Evolutionary conservation across 2,797 vertebrate species (phyloP), one percentile per base, ranked within the genome.

Genomic region (Clarias pachynema): DNA sequence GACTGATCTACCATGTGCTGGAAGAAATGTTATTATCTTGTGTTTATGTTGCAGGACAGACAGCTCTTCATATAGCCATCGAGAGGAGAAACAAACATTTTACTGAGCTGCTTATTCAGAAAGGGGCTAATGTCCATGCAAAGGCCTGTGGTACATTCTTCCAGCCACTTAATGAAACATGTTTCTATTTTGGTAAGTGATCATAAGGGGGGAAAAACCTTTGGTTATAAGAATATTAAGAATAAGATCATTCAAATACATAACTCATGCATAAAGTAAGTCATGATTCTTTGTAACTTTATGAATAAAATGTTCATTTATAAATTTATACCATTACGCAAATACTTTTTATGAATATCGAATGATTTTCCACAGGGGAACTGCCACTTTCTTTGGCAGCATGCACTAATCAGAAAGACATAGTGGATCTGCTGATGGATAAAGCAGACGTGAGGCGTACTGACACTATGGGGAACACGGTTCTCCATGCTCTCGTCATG

Each of bases 121-220:
- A 97, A 0, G 96, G 96, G 83, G 97, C 98, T 7, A 90, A 98
- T 0, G 96, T 99, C 86, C 96, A 99, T 34, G 95, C 96, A 57
- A 97, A 91, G 77, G 98, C 98, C 90, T 96, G 94, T 3, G 98
- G 98, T 20, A 96, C 93, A 77, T 99, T 99, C 95, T 99, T 99
- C 92, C 96, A 96, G 91, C 96, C 94, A 84, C 95, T 95, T n/a
- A 92, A 96, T 72, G 96, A 94, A 49, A 94, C 96, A 37, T 96
- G 94, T 89, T 99, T 99, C 92, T 99, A 99, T 93, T 99, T 99
- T 86, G 98, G 98, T 99, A 95, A 93, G 96, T 82, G 3, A 65
- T n/a, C 57, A 3, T 16, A 22, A 37, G 20, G 34, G 5, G 0
- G 15, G 12, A 12, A 1, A 16, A 59, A 20, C 14, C 12, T 3